These are phyloP conservation scores for Coremacera marginata DNA, from an alignment of 2,888 invertebrate species.

Conservation along the genomic window DNA sequence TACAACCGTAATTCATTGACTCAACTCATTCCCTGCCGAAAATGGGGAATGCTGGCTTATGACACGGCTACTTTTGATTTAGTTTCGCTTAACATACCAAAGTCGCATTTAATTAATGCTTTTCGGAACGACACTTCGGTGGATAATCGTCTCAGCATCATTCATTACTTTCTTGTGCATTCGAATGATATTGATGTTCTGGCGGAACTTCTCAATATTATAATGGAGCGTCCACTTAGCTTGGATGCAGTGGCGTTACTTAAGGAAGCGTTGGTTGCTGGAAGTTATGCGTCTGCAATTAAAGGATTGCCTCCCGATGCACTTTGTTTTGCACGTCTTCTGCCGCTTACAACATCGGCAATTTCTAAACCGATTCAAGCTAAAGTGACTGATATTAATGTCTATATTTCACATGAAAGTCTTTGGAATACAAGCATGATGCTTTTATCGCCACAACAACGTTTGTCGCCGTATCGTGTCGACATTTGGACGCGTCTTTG, in stretches of 20 bases:
- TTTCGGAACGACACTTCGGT: slow-evolving; percentile 77
- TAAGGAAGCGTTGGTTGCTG: slow-evolving; percentile 85
- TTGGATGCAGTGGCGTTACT: slow-evolving; percentile 74
- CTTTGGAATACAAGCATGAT: slow-evolving; percentile 87
- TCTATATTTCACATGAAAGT: slow-evolving; percentile 80
- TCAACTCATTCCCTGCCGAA: slow-evolving; percentile 75
- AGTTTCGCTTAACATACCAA: slow-evolving; percentile 76
- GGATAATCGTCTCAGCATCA: slow-evolving; percentile 82
- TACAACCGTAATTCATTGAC: slow-evolving; percentile 70
- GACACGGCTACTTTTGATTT: slow-evolving; percentile 81
- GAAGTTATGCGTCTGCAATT: slow-evolving; percentile 79
- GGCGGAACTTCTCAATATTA: slow-evolving; percentile 77
- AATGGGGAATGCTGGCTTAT: slow-evolving; percentile 67
- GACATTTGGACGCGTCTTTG: slow-evolving; percentile 88
- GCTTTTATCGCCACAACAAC: slow-evolving; percentile 85
- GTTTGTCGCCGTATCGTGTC: slow-evolving; percentile 83
- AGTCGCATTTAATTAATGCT: slow-evolving; percentile 77
- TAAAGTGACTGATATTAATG: slow-evolving; percentile 70
- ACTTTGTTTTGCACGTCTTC: slow-evolving; percentile 75
- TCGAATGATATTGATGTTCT: slow-evolving; percentile 80
- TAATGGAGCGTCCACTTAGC: slow-evolving; percentile 74
- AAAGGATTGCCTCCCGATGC: slow-evolving; percentile 82
- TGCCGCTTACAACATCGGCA: slow-evolving; percentile 77
- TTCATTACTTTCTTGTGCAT: slow-evolving; percentile 87
- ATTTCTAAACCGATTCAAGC: slow-evolving; percentile 67